phyloP scores from a whole-genome alignment of 2,797 vertebrate genomes.

The Chelonia mydas region DNA sequence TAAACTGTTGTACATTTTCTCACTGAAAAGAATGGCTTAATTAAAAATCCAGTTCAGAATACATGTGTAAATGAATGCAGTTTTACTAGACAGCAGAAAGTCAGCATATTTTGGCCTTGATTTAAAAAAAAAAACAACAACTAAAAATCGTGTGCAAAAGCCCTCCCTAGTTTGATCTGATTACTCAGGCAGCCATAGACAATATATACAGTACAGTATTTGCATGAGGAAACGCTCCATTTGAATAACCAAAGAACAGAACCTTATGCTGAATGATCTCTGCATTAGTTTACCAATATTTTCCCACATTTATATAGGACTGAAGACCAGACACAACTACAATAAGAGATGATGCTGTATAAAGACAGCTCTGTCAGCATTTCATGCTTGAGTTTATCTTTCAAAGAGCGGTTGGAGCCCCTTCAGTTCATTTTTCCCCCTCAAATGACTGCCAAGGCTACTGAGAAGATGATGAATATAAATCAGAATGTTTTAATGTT shows the following conservation, averaged over 20 bases:
- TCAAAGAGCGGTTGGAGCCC: background rate
- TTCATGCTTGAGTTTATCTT: too few relatives aligned
- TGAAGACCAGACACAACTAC: background rate
- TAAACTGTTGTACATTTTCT: background rate
- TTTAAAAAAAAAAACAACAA: background rate
- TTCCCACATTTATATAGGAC: background rate
- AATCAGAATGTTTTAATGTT: background rate
- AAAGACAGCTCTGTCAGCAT: background rate
- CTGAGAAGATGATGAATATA: background rate
- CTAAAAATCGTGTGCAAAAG: background rate
- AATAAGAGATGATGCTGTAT: fast-evolving
- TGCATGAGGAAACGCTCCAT: background rate
- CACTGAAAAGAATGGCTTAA: constrained; percentile 5
- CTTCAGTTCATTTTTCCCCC: background rate
- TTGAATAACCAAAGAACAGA: background rate
- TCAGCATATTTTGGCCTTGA: background rate
- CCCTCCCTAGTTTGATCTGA: background rate
- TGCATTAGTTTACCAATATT: background rate
- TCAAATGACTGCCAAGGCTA: fast-evolving
- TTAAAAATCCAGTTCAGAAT: background rate
- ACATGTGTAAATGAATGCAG: background rate
- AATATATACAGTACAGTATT: background rate
- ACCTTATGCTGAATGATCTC: background rate
- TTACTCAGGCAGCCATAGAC: constrained; percentile 1
- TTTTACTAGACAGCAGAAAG: background rate